Percentiles rank a stretch among this genome's conserved stretches.
Evolutionary conservation across 2,888 invertebrate species (phyloP).

Genomic region (Cephus rjabovi): DNA sequence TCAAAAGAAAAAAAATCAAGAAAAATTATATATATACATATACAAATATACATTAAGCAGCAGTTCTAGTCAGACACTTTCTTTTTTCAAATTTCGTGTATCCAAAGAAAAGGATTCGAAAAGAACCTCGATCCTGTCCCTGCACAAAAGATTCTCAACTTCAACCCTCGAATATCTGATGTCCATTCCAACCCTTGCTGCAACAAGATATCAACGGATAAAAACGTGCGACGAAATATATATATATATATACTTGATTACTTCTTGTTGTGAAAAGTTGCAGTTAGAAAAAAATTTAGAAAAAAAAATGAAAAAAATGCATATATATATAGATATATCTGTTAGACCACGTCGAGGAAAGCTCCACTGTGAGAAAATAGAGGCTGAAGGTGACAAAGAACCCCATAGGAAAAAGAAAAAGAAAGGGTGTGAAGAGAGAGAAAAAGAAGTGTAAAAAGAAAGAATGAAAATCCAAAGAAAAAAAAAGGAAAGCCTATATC

Average conservation of each 20-base stretch:
- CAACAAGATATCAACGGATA: background rate
- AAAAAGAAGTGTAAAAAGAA: background rate
- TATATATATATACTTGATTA: background rate
- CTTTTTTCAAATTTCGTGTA: background rate
- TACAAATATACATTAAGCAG: background rate
- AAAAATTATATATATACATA: background rate
- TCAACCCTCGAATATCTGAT: background rate
- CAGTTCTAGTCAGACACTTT: background rate
- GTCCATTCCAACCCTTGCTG: background rate
- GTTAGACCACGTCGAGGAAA: background rate
- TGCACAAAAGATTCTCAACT: background rate
- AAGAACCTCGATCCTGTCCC: background rate
- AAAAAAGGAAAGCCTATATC: slow-evolving; percentile 40
- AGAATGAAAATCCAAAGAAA: background rate
- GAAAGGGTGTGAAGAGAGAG: background rate
- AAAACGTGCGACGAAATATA: background rate
- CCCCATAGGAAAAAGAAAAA: background rate
- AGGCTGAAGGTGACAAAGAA: background rate
- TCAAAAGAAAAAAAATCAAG: too few species aligned
- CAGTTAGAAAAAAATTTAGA: background rate
- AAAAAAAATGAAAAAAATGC: background rate
- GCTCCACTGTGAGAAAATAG: background rate
- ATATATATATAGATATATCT: background rate
- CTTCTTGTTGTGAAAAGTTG: background rate
- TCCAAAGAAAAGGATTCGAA: background rate